Evolutionary conservation across 1,140 invertebrate genomes (phyloP), one percentile per base, ranked within the genome.

Genomic region (Brevipalpus yothersi): DNA sequence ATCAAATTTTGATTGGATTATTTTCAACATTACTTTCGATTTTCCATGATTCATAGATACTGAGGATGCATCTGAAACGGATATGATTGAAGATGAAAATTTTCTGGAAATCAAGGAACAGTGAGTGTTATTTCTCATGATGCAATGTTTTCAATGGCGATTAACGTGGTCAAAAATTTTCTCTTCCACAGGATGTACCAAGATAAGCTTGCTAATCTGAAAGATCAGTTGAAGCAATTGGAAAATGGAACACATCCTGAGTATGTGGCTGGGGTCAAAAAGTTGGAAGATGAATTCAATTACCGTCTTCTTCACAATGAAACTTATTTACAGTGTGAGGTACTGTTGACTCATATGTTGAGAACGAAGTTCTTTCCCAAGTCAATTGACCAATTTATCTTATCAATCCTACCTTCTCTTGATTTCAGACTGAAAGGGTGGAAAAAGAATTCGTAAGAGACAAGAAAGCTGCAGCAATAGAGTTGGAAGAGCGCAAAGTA

Each of bases 401-500:
- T 3, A 19, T 51, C 8, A 51, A 2, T 51, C 15, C n/a, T 17
- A 51, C 21, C 1, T n/a, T 51, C 7, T 55, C 7, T 31, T 19
- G 49, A 57, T 62, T 68, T 19, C 55, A 73, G 72, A 77, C 81
- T 9, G 84, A 91, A 64, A 80, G 82, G 66, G 82, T 90, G 4
- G 87, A 94, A 67, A 76, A 79, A 61, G 90, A 94, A 66, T 94
- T 85, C 68, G 74, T 83, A 62, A 77, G 79, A 41, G 92, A 95
- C 69, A 87, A 87, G 69, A 84, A 84, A 71, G 80, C 82, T 39
- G 83, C 88, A 4, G 80, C 77, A 0, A 84, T 86, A 71, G 90
- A 95, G 66, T 91, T 89, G 77, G 88, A 95, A 59, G 89, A 95
- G 65, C 93, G 94, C 69, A 91, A 91, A 69, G 77, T 85, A 64